Percentiles rank a stretch among this genome's conserved stretches.
These are phyloP conservation scores for Nephrotoma guestfalica DNA, from an alignment of 2,888 invertebrate species.

Conservation along the genomic window DNA sequence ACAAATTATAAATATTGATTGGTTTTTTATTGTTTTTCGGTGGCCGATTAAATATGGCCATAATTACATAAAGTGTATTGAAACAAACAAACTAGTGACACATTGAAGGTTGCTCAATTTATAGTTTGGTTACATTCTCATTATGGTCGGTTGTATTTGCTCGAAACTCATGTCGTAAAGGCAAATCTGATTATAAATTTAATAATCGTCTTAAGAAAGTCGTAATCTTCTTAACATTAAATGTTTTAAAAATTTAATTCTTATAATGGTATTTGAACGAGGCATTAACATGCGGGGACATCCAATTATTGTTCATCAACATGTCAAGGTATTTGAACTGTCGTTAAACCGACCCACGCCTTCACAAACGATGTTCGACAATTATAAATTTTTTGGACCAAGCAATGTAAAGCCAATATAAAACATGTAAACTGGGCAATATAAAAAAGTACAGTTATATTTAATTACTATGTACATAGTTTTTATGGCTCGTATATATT, in stretches of 20 bases:
- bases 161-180: background rate
- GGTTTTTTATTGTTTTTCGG: conserved; percentile 1
- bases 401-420: no score
- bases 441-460: no score
- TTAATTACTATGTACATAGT: no score
- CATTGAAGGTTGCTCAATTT: background rate
- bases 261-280: background rate
- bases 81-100: background rate
- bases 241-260: background rate
- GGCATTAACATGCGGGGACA: background rate
- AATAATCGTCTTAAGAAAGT: background rate
- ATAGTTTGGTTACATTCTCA: background rate
- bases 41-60: background rate
- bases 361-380: background rate
- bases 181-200: background rate
- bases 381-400: background rate
- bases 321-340: background rate
- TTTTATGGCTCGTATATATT: no score
- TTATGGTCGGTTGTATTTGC: background rate
- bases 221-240: background rate
- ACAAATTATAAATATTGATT: background rate
- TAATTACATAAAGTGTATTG: background rate
- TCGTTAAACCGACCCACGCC: background rate
- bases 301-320: background rate
- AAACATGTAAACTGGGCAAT: no score